Percentiles rank a stretch among this genome's conserved stretches.
Evolutionary conservation across 2,888 invertebrate species (phyloP).

Genomic region (Pterobdella sp.): DNA sequence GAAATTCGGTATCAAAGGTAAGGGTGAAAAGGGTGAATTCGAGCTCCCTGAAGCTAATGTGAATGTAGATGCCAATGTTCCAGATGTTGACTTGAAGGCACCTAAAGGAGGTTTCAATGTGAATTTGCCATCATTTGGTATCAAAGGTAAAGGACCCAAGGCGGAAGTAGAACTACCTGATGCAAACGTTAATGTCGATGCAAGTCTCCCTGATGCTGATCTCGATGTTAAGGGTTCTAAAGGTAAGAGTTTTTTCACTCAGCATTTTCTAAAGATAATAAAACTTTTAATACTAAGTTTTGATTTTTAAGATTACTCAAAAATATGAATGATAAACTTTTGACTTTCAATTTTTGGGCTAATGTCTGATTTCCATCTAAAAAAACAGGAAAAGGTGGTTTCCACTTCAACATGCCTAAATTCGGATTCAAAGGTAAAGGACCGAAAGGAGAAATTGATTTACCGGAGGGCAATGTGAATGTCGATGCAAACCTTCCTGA

Average conservation of each 20-base stretch:
- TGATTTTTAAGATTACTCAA: no score
- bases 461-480: background rate
- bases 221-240: slow-evolving; percentile 15
- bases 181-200: slow-evolving; percentile 12
- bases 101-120: slow-evolving; percentile 21
- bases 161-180: slow-evolving; percentile 22
- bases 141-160: slow-evolving; percentile 23
- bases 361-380: no score
- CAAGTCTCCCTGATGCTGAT: slow-evolving; percentile 27
- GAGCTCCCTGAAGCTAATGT: slow-evolving; percentile 26
- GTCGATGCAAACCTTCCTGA: slow-evolving; percentile 22
- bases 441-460: slow-evolving; percentile 19
- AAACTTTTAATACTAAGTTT: no score
- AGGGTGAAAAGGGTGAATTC: slow-evolving; percentile 12
- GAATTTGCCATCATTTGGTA: slow-evolving; percentile 20
- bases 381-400: slow-evolving; percentile 22
- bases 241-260: no score
- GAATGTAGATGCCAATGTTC: slow-evolving; percentile 15
- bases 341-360: no score
- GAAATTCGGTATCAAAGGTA: slow-evolving; percentile 20
- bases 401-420: slow-evolving; percentile 20
- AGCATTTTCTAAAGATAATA: no score
- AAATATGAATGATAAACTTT: no score
- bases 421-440: slow-evolving; percentile 24
- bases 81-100: slow-evolving; percentile 12